phyloP scores from a whole-genome alignment of 2,797 vertebrate species.

The Sebastes itinus region DNA sequence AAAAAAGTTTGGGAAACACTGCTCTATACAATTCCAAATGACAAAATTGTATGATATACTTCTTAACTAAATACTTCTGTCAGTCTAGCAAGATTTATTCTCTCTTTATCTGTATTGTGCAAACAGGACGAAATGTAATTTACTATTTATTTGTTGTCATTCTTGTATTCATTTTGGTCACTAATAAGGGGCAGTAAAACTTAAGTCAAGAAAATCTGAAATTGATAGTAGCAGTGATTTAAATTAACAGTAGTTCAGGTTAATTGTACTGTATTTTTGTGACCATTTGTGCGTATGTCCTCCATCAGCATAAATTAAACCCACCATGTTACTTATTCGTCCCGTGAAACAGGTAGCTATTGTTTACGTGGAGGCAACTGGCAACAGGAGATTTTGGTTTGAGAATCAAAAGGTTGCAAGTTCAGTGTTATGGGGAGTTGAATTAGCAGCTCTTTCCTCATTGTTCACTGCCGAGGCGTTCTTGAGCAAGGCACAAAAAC shows the following conservation, averaged over 20 bases:
- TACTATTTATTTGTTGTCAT: not conserved
- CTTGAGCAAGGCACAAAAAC: not conserved
- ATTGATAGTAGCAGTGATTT: not conserved
- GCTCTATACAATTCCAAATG: not conserved
- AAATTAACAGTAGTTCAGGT: not conserved
- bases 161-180: not conserved
- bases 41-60: not conserved
- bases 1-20: not conserved
- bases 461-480: not conserved
- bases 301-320: not conserved
- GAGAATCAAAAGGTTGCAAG: not conserved
- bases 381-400: not conserved
- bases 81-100: not conserved
- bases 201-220: not conserved
- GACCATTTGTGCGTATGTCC: not conserved
- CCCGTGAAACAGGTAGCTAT: not conserved
- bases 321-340: not conserved
- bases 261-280: not conserved
- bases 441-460: not conserved
- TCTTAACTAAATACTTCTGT: not conserved
- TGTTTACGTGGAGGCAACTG: not conserved
- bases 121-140: not conserved
- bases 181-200: not conserved
- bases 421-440: not conserved
- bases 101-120: not conserved